Percentiles rank a stretch among this genome's conserved stretches.
phyloP scores from a whole-genome alignment of 2,888 invertebrate species.

The Timandra comae region DNA sequence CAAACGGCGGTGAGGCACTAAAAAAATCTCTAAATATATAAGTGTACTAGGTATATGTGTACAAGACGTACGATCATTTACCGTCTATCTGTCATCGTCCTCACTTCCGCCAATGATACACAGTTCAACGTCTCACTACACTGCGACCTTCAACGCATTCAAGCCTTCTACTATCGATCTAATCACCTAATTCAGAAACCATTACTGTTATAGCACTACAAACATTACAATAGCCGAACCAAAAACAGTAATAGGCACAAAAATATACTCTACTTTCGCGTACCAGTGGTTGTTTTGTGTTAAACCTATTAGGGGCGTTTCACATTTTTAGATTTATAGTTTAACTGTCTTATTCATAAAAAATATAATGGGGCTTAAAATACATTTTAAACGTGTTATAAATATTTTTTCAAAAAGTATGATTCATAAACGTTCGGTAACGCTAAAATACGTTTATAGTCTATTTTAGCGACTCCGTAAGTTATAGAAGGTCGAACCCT shows the following conservation, averaged over 20 bases:
- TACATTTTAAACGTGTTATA: too few relatives aligned
- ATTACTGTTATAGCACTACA: conserved; percentile 15
- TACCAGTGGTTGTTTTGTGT: conserved; percentile 1
- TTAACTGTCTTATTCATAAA: too few relatives aligned
- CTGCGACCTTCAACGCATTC: conserved; percentile 49
- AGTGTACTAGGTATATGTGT: too few relatives aligned
- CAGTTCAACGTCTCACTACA: conserved; percentile 64
- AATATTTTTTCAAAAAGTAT: too few relatives aligned
- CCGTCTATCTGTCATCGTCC: conserved; percentile 62
- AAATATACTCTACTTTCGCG: too few relatives aligned
- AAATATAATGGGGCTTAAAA: too few relatives aligned
- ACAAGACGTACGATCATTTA: conserved; percentile 16
- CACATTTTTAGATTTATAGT: conserved; percentile 15
- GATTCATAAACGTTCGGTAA: too few relatives aligned
- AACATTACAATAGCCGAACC: not conserved
- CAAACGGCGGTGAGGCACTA: too few relatives aligned
- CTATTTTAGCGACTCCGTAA: too few relatives aligned
- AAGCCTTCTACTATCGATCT: conserved; percentile 10
- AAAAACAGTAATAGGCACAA: conserved; percentile 21
- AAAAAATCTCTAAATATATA: too few relatives aligned
- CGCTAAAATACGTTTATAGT: too few relatives aligned
- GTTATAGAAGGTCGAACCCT: too few relatives aligned
- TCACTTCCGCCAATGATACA: conserved; percentile 59
- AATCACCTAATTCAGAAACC: conserved; percentile 12
- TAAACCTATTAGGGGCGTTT: conserved; percentile 7